Conservation (phyloP, 2,113 vertebrate genomes). For the Planiliza haematocheilus region DNA sequence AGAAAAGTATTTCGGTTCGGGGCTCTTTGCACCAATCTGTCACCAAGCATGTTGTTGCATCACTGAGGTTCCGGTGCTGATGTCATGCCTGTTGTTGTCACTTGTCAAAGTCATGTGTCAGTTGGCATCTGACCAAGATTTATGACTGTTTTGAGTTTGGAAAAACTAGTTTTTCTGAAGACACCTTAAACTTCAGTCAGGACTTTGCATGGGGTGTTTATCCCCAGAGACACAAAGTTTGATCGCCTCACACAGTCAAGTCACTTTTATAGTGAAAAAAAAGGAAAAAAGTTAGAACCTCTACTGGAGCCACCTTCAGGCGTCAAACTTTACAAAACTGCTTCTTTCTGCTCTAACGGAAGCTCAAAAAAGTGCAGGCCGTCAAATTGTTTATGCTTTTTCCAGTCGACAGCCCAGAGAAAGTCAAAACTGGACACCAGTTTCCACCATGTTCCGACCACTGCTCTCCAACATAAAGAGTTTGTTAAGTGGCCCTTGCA, state of each 20-base stretch:
- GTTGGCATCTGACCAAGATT: slow-evolving; percentile 2
- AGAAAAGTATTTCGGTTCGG: slow-evolving; percentile 21
- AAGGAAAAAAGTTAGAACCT: too few relatives aligned
- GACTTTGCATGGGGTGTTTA: background rate
- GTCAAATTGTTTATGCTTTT: slow-evolving; percentile 14
- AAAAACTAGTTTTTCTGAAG: too few relatives aligned
- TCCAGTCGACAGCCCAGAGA: slow-evolving; percentile 5
- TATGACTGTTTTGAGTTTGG: background rate
- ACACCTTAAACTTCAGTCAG: background rate
- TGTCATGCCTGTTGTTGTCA: slow-evolving; percentile 20
- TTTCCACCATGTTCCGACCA: slow-evolving; percentile 2
- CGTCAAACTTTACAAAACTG: background rate
- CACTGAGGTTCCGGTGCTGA: background rate
- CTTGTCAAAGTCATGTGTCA: background rate
- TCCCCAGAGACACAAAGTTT: background rate
- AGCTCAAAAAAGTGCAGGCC: slow-evolving; percentile 19
- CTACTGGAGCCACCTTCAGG: slow-evolving; percentile 1
- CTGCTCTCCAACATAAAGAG: slow-evolving; percentile 45
- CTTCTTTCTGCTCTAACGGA: slow-evolving; percentile 8
- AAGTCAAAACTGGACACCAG: background rate
- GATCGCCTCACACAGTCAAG: background rate
- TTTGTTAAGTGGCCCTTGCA: slow-evolving; percentile 45
- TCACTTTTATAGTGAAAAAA: background rate
- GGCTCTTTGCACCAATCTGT: slow-evolving; percentile 31
- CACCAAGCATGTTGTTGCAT: slow-evolving; percentile 10